Evolutionary conservation across 2,797 vertebrate genomes (phyloP).

Genomic region (Galaxias olidus): DNA sequence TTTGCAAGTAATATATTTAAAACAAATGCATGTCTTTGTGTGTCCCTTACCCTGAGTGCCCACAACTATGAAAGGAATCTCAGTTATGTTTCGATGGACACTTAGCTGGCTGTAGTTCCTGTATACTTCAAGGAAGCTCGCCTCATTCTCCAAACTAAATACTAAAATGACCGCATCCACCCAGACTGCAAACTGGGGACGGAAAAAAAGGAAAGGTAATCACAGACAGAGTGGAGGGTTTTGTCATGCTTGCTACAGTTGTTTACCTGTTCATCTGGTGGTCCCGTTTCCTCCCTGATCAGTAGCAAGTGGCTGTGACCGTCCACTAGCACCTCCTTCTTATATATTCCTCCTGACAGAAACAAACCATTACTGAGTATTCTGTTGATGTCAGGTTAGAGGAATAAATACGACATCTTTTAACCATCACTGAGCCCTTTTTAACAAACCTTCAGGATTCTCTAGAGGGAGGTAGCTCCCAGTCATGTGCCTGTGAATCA

Average conservation of each 20-base stretch:
- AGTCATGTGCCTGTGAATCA: slow-evolving; percentile 91
- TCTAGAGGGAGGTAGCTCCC: slow-evolving; percentile 89
- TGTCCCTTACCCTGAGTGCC: slow-evolving; percentile 88
- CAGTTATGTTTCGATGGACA: slow-evolving; percentile 75
- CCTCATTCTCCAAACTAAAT: slow-evolving; percentile 93
- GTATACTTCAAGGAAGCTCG: slow-evolving; percentile 89
- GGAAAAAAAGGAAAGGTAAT: background rate
- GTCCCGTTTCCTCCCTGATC: slow-evolving; percentile 88
- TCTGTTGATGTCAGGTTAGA: no score
- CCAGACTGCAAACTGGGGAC: slow-evolving; percentile 86
- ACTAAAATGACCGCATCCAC: slow-evolving; percentile 92
- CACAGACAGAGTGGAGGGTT: background rate
- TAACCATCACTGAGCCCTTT: background rate
- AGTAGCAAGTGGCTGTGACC: slow-evolving; percentile 90
- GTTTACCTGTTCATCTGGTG: slow-evolving; percentile 82
- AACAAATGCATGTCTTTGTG: no score
- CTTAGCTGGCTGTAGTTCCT: slow-evolving; percentile 83
- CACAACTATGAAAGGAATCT: slow-evolving; percentile 86
- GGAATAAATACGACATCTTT: no score
- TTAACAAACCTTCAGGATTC: slow-evolving; percentile 83
- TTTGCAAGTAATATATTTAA: no score
- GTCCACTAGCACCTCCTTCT: slow-evolving; percentile 89
- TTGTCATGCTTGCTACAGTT: background rate
- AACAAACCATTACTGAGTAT: no score
- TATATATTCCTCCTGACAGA: slow-evolving; percentile 85